Evolutionary conservation across 1,140 invertebrate genomes (phyloP), one percentile per base, ranked within the genome.

Genomic region (Drosophila jambulina): DNA sequence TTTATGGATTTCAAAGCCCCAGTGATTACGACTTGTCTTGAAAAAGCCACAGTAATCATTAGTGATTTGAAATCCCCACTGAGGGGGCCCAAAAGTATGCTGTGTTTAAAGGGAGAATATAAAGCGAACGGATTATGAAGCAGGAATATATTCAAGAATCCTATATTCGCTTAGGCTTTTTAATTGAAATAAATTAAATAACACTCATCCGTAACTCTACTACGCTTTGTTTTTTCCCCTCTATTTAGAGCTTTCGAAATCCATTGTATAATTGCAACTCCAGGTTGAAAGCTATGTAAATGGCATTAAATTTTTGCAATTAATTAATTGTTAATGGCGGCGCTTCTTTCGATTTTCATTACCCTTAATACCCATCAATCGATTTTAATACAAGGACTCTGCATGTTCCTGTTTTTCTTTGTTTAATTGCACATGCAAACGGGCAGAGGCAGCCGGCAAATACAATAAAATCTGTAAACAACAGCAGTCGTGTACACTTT

Each of bases 361-460:
- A 62, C 38, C 27, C 27, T 65, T 65, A 65, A 65, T 65, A 17
- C 53, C 62, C 59, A 65, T 65, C 62, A 65, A 62, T 65, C 62
- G 57, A 43, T 65, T 62, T 65, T 43, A 65, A 65, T 62, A 40
- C 62, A 61, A 42, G n/a, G 57, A 65, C 60, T 62, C 32, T 10
- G 19, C 56, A 43, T 64, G 57, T 64, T 65, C 53, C 21, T 62
- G 25, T 40, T 65, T 34, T 38, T 38, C 17, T 64, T 60, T 65
- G 38, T 65, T 62, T 62, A 60, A 65, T 29, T 32, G 62, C 40
- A 65, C 57, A 43, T 43, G 62, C 62, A 64, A 60, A 61, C 54
- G 27, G 45, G 42, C 27, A 6, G 27, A 3, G 13, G 49, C 59
- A 36, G 63, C 9, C 21, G 13, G 34, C 17, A 65, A 62, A 65